phyloP scores from a whole-genome alignment of 2,797 vertebrate genomes.

The Coranthus polyacanthus region DNA sequence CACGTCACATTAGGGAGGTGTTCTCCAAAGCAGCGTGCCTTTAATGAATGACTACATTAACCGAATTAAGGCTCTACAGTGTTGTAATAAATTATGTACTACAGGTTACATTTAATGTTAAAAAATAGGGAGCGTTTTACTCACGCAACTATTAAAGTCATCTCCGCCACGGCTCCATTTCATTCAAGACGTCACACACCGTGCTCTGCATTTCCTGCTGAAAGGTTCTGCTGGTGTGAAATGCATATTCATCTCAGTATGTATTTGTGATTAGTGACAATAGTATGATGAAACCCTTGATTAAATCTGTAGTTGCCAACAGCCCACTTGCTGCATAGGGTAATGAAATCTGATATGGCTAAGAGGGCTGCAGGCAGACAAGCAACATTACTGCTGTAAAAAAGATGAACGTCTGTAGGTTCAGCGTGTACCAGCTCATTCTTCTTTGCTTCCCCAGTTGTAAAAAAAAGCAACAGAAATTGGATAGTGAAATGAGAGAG shows the following conservation, averaged over 20 bases:
- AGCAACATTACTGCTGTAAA: conserved; percentile 39
- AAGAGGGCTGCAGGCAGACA: conserved; percentile 39
- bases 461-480: conserved; percentile 25
- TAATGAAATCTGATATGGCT: conserved; percentile 74
- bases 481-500: conserved; percentile 49
- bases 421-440: conserved; percentile 7
- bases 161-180: conserved; percentile 41
- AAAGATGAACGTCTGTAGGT: conserved; percentile 45
- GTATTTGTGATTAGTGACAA: conserved; percentile 66
- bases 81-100: conserved; percentile 65
- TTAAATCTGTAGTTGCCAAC: conserved; percentile 59
- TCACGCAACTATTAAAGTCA: conserved; percentile 35
- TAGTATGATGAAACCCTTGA: conserved; percentile 63
- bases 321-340: conserved; percentile 23
- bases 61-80: conserved; percentile 64
- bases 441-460: conserved; percentile 23
- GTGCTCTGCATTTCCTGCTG: conserved; percentile 27
- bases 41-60: conserved; percentile 73
- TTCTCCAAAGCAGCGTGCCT: conserved; percentile 46
- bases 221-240: conserved; percentile 52
- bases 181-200: conserved; percentile 33
- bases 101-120: conserved; percentile 61
- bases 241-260: conserved; percentile 63
- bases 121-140: conserved; percentile 55
- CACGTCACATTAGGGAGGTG: conserved; percentile 12